Conservation (phyloP, 1,140 invertebrate species). For the Platyscapa corneri region DNA sequence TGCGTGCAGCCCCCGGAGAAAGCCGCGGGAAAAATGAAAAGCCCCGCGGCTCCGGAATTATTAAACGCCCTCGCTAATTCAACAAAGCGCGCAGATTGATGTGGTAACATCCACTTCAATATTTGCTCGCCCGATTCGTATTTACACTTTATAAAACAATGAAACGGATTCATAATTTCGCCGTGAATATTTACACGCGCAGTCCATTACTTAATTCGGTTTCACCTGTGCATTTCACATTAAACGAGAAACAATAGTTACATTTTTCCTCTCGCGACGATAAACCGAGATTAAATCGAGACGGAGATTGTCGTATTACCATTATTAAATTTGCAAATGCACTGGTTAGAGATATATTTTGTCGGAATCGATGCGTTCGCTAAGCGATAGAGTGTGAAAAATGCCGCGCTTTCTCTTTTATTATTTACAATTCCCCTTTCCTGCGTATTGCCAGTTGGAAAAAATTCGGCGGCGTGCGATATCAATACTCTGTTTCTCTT, state of each 20-base stretch:
- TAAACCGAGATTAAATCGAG: neutral
- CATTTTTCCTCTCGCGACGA: too few relatives aligned
- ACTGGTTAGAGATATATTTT: too few relatives aligned
- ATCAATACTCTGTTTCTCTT: neutral
- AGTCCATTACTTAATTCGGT: neutral
- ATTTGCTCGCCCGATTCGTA: neutral
- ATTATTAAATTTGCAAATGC: neutral
- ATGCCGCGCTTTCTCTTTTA: too few relatives aligned
- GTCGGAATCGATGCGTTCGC: too few relatives aligned
- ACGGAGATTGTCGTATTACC: neutral
- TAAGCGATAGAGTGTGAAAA: too few relatives aligned
- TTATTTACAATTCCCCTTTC: too few relatives aligned
- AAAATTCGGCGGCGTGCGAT: too few relatives aligned
- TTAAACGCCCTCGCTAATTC: neutral
- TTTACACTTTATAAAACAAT: neutral
- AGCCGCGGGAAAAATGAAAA: neutral
- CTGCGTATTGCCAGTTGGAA: too few relatives aligned
- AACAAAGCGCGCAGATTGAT: neutral
- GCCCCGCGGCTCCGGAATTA: neutral
- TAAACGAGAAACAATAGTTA: too few relatives aligned
- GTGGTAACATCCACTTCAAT: neutral
- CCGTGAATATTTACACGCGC: neutral
- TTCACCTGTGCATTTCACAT: too few relatives aligned
- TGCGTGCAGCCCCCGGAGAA: too few relatives aligned
- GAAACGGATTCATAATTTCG: neutral